Conservation (phyloP, 2,797 vertebrate species). For the Spinus pinus region DNA sequence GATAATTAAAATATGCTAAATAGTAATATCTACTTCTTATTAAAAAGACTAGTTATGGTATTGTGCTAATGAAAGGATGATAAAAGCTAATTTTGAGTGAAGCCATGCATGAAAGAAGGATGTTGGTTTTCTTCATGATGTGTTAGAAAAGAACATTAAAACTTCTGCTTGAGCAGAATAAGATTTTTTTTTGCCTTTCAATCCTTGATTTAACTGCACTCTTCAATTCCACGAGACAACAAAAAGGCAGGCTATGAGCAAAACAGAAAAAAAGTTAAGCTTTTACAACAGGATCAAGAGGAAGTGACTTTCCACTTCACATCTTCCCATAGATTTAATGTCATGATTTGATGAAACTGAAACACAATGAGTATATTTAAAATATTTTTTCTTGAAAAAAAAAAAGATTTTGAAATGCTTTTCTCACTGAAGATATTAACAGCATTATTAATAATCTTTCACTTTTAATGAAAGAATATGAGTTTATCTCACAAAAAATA, state of each 20-base stretch:
- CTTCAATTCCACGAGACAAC: background rate
- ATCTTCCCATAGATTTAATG: background rate
- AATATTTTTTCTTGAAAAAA: background rate
- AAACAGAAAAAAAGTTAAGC: background rate
- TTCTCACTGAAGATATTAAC: background rate
- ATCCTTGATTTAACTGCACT: background rate
- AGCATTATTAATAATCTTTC: background rate
- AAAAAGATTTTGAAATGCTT: background rate
- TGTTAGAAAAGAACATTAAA: background rate
- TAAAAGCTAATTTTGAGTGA: slow-evolving; percentile 23
- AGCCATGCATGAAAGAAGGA: slow-evolving; percentile 11
- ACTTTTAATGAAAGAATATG: background rate
- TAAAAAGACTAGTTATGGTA: background rate
- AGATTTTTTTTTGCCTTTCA: background rate
- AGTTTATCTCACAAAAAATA: background rate
- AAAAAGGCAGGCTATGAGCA: background rate
- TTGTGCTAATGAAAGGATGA: background rate
- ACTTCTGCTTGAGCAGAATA: background rate
- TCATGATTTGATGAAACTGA: background rate
- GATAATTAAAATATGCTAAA: slow-evolving; percentile 50
- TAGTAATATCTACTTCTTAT: background rate
- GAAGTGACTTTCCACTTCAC: background rate
- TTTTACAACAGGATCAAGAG: background rate
- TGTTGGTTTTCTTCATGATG: background rate
- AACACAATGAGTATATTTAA: background rate